Percentiles rank a stretch among this genome's conserved stretches.
These are phyloP conservation scores for Acrossocheilus wenchowensis DNA, from an alignment of 2,797 vertebrate genomes.

Conservation along the genomic window DNA sequence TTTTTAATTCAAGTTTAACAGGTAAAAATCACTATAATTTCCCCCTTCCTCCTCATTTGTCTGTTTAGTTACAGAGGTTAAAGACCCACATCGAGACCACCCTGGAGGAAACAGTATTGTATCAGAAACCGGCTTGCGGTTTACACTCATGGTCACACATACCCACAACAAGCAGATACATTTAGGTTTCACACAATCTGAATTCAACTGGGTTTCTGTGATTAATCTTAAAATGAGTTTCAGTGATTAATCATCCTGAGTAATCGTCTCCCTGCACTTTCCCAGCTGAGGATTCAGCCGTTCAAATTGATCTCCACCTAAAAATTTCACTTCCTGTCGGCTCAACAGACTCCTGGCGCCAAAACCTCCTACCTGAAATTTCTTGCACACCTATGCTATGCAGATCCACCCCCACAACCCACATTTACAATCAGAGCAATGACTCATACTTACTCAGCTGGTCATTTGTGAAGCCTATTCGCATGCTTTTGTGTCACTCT, in stretches of 20 bases:
- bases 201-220: not conserved
- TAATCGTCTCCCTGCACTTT: constrained; percentile 12
- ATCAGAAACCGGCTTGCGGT: constrained; percentile 12
- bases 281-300: not conserved
- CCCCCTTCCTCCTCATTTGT: not conserved
- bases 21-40: not conserved
- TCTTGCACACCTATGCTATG: constrained; percentile 15
- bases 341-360: not conserved
- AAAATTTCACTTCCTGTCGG: not conserved
- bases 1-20: not conserved
- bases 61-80: not conserved
- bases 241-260: constrained; percentile 7
- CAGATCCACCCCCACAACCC: constrained; percentile 2
- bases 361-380: constrained; percentile 8
- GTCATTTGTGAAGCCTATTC: not conserved
- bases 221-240: constrained; percentile 4
- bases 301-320: not conserved
- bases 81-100: constrained; percentile 27
- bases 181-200: not conserved
- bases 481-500: not conserved
- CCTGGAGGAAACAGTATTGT: not conserved
- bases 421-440: constrained; percentile 15
- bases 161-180: not conserved
- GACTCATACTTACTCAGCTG: constrained; percentile 28
- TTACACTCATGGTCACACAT: not conserved